These are phyloP conservation scores for Micropoecilia bifurca DNA, from an alignment of 2,797 vertebrate genomes.

Conservation along the genomic window DNA sequence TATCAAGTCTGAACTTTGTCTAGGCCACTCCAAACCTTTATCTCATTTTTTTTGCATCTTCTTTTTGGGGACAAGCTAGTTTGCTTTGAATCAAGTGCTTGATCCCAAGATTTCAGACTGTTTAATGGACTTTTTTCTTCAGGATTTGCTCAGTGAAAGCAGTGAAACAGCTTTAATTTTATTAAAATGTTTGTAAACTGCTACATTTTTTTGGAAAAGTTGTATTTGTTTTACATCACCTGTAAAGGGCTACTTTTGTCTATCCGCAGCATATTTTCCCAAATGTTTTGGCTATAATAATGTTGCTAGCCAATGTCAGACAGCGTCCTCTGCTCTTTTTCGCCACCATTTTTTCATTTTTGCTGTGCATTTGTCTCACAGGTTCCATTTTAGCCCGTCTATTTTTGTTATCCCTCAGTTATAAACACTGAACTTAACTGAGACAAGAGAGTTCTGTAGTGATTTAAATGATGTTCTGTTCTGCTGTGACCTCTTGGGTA, in stretches of 20 bases:
- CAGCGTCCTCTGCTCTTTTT: background rate
- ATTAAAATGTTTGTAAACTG: background rate
- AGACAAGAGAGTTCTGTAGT: background rate
- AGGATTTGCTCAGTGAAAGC: background rate
- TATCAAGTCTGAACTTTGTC: background rate
- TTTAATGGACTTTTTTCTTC: background rate
- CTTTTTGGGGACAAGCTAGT: background rate
- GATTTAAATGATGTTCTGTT: background rate
- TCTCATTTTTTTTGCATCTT: background rate
- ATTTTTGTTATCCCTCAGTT: background rate
- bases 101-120: background rate
- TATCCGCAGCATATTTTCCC: background rate
- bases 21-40: background rate
- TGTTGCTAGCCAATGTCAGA: background rate
- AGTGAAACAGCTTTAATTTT: background rate
- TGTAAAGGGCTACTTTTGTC: background rate
- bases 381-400: background rate
- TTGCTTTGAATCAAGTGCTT: background rate
- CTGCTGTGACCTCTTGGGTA: background rate
- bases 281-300: background rate
- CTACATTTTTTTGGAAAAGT: background rate
- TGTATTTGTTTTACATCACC: background rate
- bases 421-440: background rate
- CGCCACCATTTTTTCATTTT: background rate
- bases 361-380: background rate